A percentile compares a stretch with the other conserved stretches of the same genome.
Evolutionary conservation across 2,113 vertebrate genomes (phyloP).

Genomic region (Heterotilapia buettikoferi): DNA sequence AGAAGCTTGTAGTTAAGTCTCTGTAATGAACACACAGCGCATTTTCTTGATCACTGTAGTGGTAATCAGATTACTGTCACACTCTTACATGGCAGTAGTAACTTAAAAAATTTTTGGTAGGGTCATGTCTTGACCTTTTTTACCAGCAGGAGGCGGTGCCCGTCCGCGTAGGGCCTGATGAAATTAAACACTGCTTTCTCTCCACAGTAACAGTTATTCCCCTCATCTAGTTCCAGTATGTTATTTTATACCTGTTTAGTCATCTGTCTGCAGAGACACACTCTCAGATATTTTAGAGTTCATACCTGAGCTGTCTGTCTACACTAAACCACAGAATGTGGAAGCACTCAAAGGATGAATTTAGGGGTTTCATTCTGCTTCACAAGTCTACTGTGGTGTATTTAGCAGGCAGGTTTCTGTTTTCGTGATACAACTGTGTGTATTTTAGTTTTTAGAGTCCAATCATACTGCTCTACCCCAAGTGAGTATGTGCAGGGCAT

Average conservation of each 20-base stretch:
- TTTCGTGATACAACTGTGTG: neutral
- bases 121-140: neutral
- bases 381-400: neutral
- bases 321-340: neutral
- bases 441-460: neutral
- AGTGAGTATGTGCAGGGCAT: neutral
- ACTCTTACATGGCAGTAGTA: neutral
- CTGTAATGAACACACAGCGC: neutral
- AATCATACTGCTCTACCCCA: neutral
- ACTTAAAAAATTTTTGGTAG: neutral
- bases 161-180: neutral
- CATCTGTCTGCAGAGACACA: neutral
- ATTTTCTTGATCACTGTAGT: neutral
- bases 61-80: neutral
- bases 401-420: neutral
- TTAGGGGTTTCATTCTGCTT: neutral
- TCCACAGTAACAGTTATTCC: neutral
- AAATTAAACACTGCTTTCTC: neutral
- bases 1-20: neutral
- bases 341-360: neutral
- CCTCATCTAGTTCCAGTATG: neutral
- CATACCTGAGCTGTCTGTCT: neutral
- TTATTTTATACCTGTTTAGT: neutral
- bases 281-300: neutral
- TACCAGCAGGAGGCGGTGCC: conserved; percentile 20